Conservation (phyloP, 2,113 vertebrate species). For the Cheilinus undulatus region DNA sequence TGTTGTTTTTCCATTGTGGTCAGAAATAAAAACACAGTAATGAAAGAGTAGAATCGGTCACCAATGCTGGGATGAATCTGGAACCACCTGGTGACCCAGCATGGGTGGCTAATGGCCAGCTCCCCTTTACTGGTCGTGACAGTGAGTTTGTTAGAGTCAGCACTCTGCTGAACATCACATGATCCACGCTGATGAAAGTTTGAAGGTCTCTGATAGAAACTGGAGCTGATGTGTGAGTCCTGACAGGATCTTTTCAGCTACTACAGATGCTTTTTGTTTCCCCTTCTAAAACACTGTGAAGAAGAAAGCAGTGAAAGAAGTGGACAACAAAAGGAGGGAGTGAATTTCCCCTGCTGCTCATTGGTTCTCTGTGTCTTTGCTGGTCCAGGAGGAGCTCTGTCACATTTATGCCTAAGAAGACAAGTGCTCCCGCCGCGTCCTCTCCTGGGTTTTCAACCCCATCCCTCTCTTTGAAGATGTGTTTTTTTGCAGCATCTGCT, state of each 20-base stretch:
- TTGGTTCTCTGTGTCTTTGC: slow-evolving; percentile 62
- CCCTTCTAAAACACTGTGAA: slow-evolving; percentile 26
- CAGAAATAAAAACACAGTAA: no score
- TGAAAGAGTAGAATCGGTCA: no score
- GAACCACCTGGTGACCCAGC: no score
- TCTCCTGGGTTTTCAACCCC: slow-evolving; percentile 78
- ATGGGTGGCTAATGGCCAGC: no score
- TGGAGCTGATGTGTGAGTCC: not conserved
- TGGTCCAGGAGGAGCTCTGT: slow-evolving; percentile 76
- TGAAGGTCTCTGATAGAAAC: not conserved
- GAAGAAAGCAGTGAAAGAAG: slow-evolving; percentile 28
- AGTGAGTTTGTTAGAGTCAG: no score
- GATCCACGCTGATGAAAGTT: not conserved
- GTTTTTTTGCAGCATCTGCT: slow-evolving; percentile 79
- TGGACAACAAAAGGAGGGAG: slow-evolving; percentile 26
- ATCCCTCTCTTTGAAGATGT: slow-evolving; percentile 79
- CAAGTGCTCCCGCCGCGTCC: slow-evolving; percentile 76
- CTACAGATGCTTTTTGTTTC: slow-evolving; percentile 27
- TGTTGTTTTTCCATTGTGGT: no score
- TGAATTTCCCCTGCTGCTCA: slow-evolving; percentile 61
- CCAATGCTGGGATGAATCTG: no score
- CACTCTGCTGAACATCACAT: no score
- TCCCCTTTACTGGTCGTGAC: no score
- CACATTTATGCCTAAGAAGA: slow-evolving; percentile 77
- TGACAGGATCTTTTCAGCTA: slow-evolving; percentile 45